phyloP scores from a whole-genome alignment of 2,797 vertebrate species.

The Sebastes itinus region DNA sequence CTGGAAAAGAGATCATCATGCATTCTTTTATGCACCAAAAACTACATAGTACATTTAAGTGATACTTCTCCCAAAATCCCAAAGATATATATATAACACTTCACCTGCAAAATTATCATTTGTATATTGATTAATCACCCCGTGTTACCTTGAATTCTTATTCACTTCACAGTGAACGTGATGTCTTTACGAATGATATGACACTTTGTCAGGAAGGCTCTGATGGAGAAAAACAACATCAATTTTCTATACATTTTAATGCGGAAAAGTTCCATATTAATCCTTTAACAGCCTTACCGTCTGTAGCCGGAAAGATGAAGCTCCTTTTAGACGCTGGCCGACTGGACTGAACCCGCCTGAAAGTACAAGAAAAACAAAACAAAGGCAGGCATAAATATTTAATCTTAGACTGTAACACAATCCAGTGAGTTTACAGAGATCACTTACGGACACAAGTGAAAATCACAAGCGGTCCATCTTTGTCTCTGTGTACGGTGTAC shows the following conservation, averaged over 20 bases:
- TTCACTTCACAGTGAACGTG: no score
- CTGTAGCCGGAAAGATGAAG: conserved; percentile 82
- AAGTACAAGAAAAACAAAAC: conserved; percentile 63
- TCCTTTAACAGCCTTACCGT: conserved; percentile 72
- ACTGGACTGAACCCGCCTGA: conserved; percentile 87
- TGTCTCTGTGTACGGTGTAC: conserved; percentile 36
- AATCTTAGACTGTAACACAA: not conserved
- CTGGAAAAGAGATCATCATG: not conserved
- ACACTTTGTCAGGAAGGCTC: conserved; percentile 52
- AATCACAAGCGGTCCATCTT: conserved; percentile 34
- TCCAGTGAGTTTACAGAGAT: not conserved
- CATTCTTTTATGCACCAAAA: not conserved
- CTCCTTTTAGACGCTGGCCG: conserved; percentile 81
- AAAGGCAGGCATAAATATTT: not conserved
- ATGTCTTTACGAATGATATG: no score
- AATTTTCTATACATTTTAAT: not conserved
- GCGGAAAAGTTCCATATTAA: not conserved
- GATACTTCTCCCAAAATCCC: not conserved
- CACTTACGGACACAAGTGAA: conserved; percentile 35
- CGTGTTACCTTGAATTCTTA: no score
- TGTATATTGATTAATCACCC: no score
- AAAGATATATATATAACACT: not conserved
- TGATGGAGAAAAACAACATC: conserved; percentile 34
- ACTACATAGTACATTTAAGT: not conserved
- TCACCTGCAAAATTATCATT: not conserved